These are phyloP conservation scores for Ailurus styani DNA, from an alignment of 2,113 vertebrate species.

Conservation along the genomic window DNA sequence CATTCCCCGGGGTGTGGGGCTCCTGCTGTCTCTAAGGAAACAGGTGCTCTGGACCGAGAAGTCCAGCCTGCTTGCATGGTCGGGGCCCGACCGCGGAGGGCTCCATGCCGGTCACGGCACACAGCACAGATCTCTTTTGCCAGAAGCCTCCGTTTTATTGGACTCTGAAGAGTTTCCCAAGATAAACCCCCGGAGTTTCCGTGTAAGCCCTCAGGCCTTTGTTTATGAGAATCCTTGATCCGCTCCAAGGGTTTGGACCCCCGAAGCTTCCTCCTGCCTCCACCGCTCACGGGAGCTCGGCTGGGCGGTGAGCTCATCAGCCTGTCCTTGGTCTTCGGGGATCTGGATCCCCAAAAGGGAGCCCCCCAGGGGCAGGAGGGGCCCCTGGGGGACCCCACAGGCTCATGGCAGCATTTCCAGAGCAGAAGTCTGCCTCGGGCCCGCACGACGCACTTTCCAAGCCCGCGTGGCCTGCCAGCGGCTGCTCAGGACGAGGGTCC, in stretches of 20 bases:
- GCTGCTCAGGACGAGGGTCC: neutral
- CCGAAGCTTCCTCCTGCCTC: neutral
- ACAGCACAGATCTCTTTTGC: fast-evolving
- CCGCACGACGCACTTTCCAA: fast-evolving
- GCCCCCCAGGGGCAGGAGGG: too few species aligned
- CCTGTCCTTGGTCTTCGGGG: neutral
- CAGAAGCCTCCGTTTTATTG: neutral
- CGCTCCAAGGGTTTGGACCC: neutral
- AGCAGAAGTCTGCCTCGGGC: neutral
- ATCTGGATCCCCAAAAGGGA: neutral
- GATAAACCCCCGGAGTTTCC: neutral
- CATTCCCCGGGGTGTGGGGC: fast-evolving
- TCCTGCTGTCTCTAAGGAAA: neutral
- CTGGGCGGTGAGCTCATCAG: neutral
- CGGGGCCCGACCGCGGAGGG: neutral
- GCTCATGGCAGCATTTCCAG: neutral
- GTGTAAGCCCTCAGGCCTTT: neutral
- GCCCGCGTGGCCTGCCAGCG: neutral
- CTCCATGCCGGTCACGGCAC: neutral
- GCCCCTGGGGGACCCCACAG: neutral
- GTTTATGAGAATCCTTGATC: neutral
- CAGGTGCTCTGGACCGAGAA: too few species aligned
- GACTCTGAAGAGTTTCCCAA: neutral
- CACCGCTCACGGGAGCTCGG: too few species aligned
- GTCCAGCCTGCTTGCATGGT: fast-evolving